These are phyloP conservation scores for Pluvialis apricaria DNA, from an alignment of 2,113 vertebrate species.

Conservation along the genomic window DNA sequence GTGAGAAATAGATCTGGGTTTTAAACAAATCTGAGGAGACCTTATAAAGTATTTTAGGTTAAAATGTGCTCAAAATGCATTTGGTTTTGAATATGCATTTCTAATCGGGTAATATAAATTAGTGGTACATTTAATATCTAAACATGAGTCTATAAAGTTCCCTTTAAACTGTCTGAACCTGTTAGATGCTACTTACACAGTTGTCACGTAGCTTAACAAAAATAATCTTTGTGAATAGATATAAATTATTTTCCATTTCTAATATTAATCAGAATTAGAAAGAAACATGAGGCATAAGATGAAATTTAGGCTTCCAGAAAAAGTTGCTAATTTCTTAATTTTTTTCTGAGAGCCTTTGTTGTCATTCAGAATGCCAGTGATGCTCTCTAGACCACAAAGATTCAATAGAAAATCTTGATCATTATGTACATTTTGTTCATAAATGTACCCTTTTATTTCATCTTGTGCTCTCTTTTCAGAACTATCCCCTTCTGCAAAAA, in stretches of 20 bases:
- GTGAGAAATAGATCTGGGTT: no score
- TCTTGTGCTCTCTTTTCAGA: background rate
- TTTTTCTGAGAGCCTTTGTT: background rate
- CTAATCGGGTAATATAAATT: background rate
- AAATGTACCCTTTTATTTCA: slow-evolving; percentile 14
- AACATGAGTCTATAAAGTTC: background rate
- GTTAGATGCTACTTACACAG: background rate
- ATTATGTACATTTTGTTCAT: background rate
- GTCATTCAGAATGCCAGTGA: background rate
- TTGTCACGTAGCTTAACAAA: background rate
- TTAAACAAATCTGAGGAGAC: background rate
- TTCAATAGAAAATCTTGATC: background rate
- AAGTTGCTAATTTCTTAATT: background rate
- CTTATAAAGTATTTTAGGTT: background rate
- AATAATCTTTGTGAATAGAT: background rate
- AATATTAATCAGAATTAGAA: background rate
- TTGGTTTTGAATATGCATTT: background rate
- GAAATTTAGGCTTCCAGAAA: background rate
- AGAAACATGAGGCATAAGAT: background rate
- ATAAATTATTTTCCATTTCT: background rate
- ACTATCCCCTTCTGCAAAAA: background rate
- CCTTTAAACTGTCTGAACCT: background rate
- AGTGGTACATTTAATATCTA: background rate
- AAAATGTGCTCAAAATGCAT: background rate
- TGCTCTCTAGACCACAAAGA: background rate